phyloP scores from a whole-genome alignment of 2,797 vertebrate species.

The Polyboroides typus region DNA sequence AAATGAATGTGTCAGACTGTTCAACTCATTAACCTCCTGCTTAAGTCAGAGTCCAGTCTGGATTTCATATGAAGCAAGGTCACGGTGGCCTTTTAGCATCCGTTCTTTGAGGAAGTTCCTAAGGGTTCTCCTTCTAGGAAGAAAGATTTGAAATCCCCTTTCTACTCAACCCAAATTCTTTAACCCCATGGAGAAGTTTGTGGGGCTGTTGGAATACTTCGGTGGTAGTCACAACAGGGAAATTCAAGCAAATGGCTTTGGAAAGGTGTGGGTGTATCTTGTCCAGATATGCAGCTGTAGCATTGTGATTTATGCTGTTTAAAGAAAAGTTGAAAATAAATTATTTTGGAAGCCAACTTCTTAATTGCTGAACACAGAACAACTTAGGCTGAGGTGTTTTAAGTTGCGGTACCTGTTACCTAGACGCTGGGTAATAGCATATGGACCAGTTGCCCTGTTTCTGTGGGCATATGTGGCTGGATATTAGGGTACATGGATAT shows the following conservation, averaged over 20 bases:
- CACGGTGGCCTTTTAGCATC: background rate
- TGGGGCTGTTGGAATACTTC: background rate
- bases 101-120: background rate
- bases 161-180: background rate
- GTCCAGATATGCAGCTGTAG: background rate
- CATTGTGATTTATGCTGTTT: background rate
- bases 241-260: background rate
- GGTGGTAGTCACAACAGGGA: background rate
- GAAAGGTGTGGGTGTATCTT: background rate
- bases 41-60: constrained; percentile 39
- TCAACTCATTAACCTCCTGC: constrained; percentile 47
- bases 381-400: background rate
- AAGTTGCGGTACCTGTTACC: background rate
- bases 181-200: background rate
- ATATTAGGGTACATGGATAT: background rate
- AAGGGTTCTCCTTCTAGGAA: background rate
- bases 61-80: background rate
- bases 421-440: background rate
- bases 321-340: background rate
- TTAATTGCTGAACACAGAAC: background rate
- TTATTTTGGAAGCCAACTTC: background rate
- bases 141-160: background rate
- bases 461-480: background rate
- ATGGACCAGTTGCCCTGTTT: background rate
- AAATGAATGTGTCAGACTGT: constrained; percentile 42